These are phyloP conservation scores for Hemiscyllium ocellatum DNA, from an alignment of 2,113 vertebrate genomes.

Conservation along the genomic window DNA sequence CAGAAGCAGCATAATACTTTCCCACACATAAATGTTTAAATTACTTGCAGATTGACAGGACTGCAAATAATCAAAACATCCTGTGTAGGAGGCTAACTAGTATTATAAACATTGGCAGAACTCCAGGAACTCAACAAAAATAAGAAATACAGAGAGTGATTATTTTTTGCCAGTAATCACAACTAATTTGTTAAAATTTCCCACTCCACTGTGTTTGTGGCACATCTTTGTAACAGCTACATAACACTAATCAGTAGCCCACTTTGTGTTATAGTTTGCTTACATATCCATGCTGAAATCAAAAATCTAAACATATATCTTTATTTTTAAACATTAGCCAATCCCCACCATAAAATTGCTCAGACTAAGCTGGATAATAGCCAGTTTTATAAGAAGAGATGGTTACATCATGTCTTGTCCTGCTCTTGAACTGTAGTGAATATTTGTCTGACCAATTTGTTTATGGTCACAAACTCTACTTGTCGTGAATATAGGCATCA, in stretches of 20 bases:
- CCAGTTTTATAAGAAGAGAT: not conserved
- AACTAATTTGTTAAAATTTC: not conserved
- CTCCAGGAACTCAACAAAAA: not conserved
- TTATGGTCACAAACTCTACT: not conserved
- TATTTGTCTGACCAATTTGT: not conserved
- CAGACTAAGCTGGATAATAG: not conserved
- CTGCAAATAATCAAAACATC: constrained; percentile 13
- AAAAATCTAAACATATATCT: not conserved
- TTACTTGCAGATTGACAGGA: not conserved
- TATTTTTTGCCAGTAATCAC: not conserved
- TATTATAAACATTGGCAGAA: constrained; percentile 23
- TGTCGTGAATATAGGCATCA: not conserved
- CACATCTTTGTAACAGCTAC: not conserved
- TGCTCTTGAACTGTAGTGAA: not conserved
- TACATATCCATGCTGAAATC: not conserved
- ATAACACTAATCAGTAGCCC: not conserved
- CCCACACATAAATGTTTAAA: constrained; percentile 24
- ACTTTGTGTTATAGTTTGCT: not conserved
- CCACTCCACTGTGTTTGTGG: not conserved
- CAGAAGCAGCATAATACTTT: not conserved
- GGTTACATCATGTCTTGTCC: not conserved
- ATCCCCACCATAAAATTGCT: not conserved
- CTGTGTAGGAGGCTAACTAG: not conserved
- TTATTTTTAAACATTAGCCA: not conserved
- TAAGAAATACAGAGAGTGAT: not conserved